Evolutionary conservation across 1,140 invertebrate species (phyloP), one percentile per base, ranked within the genome.

Genomic region (Nasonia giraulti): DNA sequence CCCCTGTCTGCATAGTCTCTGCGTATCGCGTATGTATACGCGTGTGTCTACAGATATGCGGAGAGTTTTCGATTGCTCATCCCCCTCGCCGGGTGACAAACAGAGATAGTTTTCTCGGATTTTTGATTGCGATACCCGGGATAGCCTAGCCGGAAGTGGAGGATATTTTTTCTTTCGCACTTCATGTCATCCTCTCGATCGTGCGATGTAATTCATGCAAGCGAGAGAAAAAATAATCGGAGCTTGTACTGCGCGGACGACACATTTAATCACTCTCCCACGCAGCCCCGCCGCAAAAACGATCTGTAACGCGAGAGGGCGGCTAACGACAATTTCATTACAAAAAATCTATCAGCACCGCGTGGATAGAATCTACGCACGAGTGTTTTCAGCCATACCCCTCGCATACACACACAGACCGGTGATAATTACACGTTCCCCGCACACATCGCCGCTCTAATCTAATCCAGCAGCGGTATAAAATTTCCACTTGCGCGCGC

Each of bases 341-440:
- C 6, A 71, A 20, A 31, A 75, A 82, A 82, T 82, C 73, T 82
- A 82, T 76, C 73, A 76, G 33, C 33, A 37, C 20, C 33, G 55
- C 6, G 47, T 8, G 71, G 82, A 83, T 83, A 78, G 50, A 62
- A 83, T 83, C 82, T 68, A 12, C 55, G 17, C 44, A 20, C 3
- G 17, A 1, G 44, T n/a, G 3, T 17, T n/a, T 20, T 47, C 17
- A 7, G 8, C 14, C 47, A 20, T 17, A 31, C 74, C 20, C 74
- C 74, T 14, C 69, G 27, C 27, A 27, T 27, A 31, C 69, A 71
- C 69, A 33, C 14, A 71, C 31, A 71, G 17, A 71, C 14, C 27
- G 44, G 12, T 44, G 55, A 83, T 84, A 79, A 84, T 79, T 84
- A 79, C 76, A 84, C 83, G 75, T 83, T 83, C 31, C 75, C 17